Percentiles rank a stretch among this genome's conserved stretches.
phyloP scores from a whole-genome alignment of 2,888 invertebrate genomes.

The Arge pagana region DNA sequence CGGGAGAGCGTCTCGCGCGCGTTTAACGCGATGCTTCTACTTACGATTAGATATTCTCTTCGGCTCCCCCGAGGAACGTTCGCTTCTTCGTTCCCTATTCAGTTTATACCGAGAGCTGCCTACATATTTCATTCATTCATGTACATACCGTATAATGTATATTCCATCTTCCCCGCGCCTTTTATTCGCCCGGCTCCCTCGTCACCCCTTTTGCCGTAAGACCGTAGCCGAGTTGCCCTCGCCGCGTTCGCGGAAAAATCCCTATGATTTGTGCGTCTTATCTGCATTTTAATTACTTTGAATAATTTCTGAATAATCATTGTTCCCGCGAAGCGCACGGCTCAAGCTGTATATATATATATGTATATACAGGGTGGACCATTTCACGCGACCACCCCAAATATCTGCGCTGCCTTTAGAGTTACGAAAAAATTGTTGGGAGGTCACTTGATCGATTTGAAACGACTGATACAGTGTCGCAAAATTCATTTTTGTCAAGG shows the following conservation, averaged over 20 bases:
- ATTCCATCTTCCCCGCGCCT: background rate
- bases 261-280: slow-evolving; percentile 56
- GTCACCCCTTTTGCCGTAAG: slow-evolving; percentile 3
- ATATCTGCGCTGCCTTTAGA: too few species aligned
- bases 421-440: too few species aligned
- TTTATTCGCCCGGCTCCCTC: background rate
- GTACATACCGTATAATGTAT: slow-evolving; percentile 36
- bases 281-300: slow-evolving; percentile 58
- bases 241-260: slow-evolving; percentile 44
- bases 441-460: too few species aligned
- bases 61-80: slow-evolving; percentile 17
- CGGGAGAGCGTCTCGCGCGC: slow-evolving; percentile 23
- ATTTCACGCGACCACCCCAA: too few species aligned
- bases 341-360: too few species aligned
- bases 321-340: slow-evolving; percentile 2
- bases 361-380: too few species aligned
- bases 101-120: slow-evolving; percentile 44
- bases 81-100: slow-evolving; percentile 49
- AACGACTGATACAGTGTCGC: too few species aligned
- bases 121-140: slow-evolving; percentile 49
- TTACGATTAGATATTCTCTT: slow-evolving; percentile 49
- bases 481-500: too few species aligned
- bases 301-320: slow-evolving; percentile 54
- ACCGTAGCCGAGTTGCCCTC: slow-evolving; percentile 18
- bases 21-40: slow-evolving; percentile 35